phyloP scores from a whole-genome alignment of 2,888 invertebrate genomes.

The Lamproptera curius region DNA sequence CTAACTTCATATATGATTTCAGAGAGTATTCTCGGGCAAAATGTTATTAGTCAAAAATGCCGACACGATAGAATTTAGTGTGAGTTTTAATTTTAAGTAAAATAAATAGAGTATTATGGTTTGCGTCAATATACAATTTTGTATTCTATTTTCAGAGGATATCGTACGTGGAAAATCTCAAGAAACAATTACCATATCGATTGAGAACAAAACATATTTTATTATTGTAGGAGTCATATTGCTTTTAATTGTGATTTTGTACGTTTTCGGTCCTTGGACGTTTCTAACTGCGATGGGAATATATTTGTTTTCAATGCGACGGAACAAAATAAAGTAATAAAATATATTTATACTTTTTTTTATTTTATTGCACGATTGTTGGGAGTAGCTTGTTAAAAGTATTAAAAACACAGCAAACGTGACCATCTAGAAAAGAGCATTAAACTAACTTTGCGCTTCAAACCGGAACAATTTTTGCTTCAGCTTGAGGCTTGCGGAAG shows the following conservation, averaged over 20 bases:
- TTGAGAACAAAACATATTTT: constrained; percentile 35
- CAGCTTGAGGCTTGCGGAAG: too few relatives aligned
- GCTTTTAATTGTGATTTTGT: constrained; percentile 42
- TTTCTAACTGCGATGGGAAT: constrained; percentile 18
- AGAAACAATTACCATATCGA: constrained; percentile 38
- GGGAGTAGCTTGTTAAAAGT: too few relatives aligned
- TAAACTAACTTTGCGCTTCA: too few relatives aligned
- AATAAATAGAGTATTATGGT: neutral
- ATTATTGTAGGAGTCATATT: constrained; percentile 39
- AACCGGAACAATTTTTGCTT: too few relatives aligned
- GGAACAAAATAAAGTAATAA: neutral
- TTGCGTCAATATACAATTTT: neutral
- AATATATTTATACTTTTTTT: too few relatives aligned
- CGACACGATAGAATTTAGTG: constrained; percentile 51
- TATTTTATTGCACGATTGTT: too few relatives aligned
- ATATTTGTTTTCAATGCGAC: constrained; percentile 4
- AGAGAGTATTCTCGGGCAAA: constrained; percentile 62
- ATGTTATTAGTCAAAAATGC: constrained; percentile 52
- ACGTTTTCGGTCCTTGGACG: constrained; percentile 42
- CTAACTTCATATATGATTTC: too few relatives aligned
- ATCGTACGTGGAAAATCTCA: constrained; percentile 44
- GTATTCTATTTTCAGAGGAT: constrained; percentile 49
- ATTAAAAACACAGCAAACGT: too few relatives aligned
- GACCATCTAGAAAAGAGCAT: too few relatives aligned
- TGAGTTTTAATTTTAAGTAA: constrained; percentile 35